A percentile compares a stretch with the other conserved stretches of the same genome.
Conservation (phyloP, 2,113 vertebrate genomes). For the Isurus oxyrinchus region DNA sequence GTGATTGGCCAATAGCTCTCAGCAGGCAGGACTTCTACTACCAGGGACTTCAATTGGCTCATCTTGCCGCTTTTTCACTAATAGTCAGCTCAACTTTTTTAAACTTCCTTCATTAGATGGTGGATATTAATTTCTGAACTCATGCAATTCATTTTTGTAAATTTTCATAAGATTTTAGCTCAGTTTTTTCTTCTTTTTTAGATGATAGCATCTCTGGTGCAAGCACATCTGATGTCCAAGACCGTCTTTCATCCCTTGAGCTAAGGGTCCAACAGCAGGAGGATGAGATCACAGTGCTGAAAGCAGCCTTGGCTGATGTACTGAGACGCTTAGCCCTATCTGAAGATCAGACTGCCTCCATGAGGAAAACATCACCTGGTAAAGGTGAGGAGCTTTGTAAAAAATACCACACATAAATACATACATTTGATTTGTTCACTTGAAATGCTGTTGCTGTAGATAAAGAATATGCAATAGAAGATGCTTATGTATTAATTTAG, state of each 20-base stretch:
- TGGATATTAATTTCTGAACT: neutral
- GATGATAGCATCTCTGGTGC: constrained; percentile 90
- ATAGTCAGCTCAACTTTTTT: neutral
- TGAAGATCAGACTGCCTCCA: constrained; percentile 75
- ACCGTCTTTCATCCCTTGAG: constrained; percentile 91
- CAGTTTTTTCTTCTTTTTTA: constrained; percentile 43
- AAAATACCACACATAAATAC: neutral
- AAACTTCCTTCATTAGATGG: neutral
- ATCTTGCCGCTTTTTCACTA: neutral
- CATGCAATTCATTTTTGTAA: neutral
- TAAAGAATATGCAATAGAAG: neutral
- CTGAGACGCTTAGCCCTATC: constrained; percentile 81
- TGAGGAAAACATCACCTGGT: constrained; percentile 67
- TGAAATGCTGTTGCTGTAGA: neutral
- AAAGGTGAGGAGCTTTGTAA: constrained; percentile 63
- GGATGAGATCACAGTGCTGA: constrained; percentile 93
- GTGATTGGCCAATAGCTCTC: neutral
- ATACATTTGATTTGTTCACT: neutral
- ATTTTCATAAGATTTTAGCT: neutral
- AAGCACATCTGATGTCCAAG: constrained; percentile 86
- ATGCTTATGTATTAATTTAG: neutral
- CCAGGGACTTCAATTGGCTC: neutral
- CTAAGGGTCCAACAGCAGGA: constrained; percentile 93
- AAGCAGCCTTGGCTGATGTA: constrained; percentile 89
- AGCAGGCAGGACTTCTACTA: neutral